Conservation (phyloP, 2,113 vertebrate genomes). For the Oryzias celebensis region DNA sequence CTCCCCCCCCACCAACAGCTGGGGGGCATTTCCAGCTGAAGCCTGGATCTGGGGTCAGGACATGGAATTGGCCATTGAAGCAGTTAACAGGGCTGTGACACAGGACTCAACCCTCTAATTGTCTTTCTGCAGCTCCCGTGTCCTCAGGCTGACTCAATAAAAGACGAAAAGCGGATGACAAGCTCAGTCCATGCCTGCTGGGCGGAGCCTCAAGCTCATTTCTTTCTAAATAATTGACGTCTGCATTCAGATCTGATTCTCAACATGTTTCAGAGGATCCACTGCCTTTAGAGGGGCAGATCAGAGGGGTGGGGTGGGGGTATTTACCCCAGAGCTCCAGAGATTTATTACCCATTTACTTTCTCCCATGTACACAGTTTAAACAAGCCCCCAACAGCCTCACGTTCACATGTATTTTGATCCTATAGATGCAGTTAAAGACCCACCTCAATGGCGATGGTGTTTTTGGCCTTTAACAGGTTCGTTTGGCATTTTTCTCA, state of each 20-base stretch:
- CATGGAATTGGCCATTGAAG: conserved; percentile 26
- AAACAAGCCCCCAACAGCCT: conserved; percentile 37
- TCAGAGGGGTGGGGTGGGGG: neutral
- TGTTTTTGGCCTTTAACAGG: no score
- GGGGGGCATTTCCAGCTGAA: conserved; percentile 14
- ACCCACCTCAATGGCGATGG: no score
- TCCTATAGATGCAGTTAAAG: no score
- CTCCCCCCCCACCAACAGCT: conserved; percentile 10
- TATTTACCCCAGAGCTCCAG: conserved; percentile 22
- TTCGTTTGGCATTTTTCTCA: no score
- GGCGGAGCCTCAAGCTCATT: neutral
- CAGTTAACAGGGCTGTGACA: conserved; percentile 63
- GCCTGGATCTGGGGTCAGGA: conserved; percentile 1
- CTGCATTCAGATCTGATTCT: no score
- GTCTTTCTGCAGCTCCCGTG: conserved; percentile 32
- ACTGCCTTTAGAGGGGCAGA: no score
- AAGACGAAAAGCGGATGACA: conserved; percentile 22
- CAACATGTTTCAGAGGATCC: no score
- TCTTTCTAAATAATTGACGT: no score
- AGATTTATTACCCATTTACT: conserved; percentile 64
- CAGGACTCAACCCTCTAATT: conserved; percentile 62
- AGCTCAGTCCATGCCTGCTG: neutral
- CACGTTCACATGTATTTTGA: conserved; percentile 11
- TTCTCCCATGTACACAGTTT: conserved; percentile 53
- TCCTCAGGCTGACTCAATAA: conserved; percentile 24